A percentile compares a stretch with the other conserved stretches of the same genome.
phyloP scores from a whole-genome alignment of 2,888 invertebrate genomes.

The Drosophila hawaiiensis region DNA sequence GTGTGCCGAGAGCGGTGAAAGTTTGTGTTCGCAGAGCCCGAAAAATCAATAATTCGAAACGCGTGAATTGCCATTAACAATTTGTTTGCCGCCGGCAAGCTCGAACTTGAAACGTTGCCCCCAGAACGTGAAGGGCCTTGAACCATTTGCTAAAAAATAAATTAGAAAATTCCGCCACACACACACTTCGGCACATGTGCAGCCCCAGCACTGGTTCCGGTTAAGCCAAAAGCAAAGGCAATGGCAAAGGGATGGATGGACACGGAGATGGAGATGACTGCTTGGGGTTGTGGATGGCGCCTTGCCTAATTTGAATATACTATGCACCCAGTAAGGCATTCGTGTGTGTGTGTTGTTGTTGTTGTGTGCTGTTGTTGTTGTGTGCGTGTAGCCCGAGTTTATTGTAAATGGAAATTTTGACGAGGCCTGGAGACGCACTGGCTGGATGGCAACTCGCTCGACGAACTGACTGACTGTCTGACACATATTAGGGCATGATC shows the following conservation, averaged over 20 bases:
- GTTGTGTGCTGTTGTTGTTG: constrained; percentile 30
- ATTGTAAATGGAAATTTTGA: constrained; percentile 67
- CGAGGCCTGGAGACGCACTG: constrained; percentile 42
- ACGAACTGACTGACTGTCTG: constrained; percentile 58
- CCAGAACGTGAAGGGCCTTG: constrained; percentile 77
- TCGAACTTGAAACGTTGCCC: constrained; percentile 64
- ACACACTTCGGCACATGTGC: constrained; percentile 68
- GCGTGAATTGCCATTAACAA: constrained; percentile 76
- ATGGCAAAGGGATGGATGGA: constrained; percentile 29
- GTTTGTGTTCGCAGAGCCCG: constrained; percentile 43
- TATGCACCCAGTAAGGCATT: constrained; percentile 38
- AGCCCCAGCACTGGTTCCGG: constrained; percentile 46
- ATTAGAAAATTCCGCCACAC: constrained; percentile 84
- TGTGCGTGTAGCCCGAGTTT: constrained; percentile 36
- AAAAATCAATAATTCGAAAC: constrained; percentile 79
- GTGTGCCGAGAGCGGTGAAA: constrained; percentile 47
- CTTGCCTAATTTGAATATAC: constrained; percentile 77
- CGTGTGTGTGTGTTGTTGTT: constrained; percentile 32
- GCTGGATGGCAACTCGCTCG: constrained; percentile 42
- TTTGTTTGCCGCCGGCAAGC: constrained; percentile 62
- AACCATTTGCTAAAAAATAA: constrained; percentile 84
- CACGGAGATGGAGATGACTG: constrained; percentile 16
- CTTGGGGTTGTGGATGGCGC: constrained; percentile 51
- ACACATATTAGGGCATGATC: constrained; percentile 81
- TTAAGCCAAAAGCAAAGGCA: constrained; percentile 4